Evolutionary conservation across 2,113 vertebrate species (phyloP).

Genomic region (Acanthisitta chloris): DNA sequence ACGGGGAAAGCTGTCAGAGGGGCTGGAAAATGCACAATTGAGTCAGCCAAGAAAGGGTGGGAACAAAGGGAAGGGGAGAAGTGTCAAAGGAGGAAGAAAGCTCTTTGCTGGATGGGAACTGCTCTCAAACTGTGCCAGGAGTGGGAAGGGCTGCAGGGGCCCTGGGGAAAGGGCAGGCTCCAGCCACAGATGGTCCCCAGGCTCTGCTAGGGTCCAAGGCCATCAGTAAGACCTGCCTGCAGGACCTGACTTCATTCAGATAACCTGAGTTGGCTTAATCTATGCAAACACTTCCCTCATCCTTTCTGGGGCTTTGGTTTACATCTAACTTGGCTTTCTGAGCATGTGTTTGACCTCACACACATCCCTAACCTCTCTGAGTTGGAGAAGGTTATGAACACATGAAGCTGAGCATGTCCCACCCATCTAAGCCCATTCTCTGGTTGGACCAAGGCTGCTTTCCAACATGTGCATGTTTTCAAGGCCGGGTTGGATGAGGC

Average conservation of each 20-base stretch:
- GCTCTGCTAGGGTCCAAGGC: not conserved
- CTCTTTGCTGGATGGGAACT: not conserved
- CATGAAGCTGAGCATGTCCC: not conserved
- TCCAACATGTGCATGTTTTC: not conserved
- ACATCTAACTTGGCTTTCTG: not conserved
- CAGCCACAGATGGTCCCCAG: not conserved
- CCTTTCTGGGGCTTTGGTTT: not conserved
- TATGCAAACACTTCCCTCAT: not conserved
- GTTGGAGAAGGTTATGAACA: not conserved
- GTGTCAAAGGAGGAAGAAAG: not conserved
- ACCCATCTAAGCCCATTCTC: too few species aligned
- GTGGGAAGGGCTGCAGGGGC: not conserved
- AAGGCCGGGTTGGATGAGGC: accelerated
- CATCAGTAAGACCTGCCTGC: not conserved
- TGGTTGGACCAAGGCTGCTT: not conserved
- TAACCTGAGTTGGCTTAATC: not conserved
- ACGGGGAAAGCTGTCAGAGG: not conserved
- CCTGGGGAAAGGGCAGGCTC: not conserved
- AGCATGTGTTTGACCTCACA: not conserved
- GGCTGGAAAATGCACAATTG: not conserved
- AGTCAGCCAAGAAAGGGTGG: not conserved
- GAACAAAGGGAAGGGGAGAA: not conserved
- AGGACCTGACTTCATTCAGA: not conserved
- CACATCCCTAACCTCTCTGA: accelerated
- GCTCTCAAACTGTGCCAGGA: not conserved